Base-by-base conservation (phyloP, 2,888 invertebrate species). In the Ecliptopera silaceata region DNA sequence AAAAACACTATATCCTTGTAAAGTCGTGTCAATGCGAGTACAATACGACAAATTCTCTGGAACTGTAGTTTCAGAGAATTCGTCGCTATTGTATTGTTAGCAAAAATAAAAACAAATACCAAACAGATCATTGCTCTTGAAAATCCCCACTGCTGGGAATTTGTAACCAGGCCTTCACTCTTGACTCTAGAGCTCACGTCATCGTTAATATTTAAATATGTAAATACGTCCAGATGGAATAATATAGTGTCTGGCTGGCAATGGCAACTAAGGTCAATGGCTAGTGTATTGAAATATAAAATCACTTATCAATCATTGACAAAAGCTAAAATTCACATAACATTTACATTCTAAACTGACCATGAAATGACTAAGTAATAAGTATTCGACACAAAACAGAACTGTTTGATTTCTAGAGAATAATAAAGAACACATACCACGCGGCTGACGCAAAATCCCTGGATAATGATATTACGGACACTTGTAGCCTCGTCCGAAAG, bases 201-300 rank as follows among this genome's bases (percentile, higher is more conserved):
- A 36, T 15, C 15, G 8, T 39, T n/a, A 15, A 18, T 39, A 38
- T 39, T 39, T 39, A 39, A 18, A 18, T 11, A 38, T 38, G 17
- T 38, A 38, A 18, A 11, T 26, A 26, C 31, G 4, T 31, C 31
- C 4, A 12, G 12, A 34, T 34, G 13, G 8, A 13, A 32, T 32
- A 18, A 38, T 38, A 17, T 12, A 38, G 10, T 17, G 20, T 46
- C 46, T 39, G 47, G 17, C 38, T 26, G 11, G 22, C 34, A 26
- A 17, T 36, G 15, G 38, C 20, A 36, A 36, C 17, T 17, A 47
- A 47, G 47, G 38, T 47, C 47, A 47, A 38, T 29, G n/a, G 15
- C 15, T n/a, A 22, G 12, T 15, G 36, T 26, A 22, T 18, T 39
- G 11, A 18, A 39, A 18, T 17, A 39, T 38, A 11, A 11, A 17